Evolutionary conservation across 2,113 vertebrate genomes (phyloP).

Genomic region (Centrocercus urophasianus): DNA sequence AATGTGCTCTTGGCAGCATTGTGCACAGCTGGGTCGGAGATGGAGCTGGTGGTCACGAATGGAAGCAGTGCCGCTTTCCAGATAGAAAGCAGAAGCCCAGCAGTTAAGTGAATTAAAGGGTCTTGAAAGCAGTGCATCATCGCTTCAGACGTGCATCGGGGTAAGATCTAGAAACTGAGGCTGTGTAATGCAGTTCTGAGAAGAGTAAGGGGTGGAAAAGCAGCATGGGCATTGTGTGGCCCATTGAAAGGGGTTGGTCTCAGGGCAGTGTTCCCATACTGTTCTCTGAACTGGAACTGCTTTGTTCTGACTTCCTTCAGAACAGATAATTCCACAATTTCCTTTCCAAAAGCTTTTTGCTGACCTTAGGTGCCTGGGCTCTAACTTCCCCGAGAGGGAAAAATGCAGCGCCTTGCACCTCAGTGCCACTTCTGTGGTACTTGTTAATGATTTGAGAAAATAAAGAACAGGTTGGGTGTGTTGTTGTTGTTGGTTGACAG

Average conservation of each 20-base stretch:
- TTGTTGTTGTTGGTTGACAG: neutral
- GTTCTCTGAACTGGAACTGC: neutral
- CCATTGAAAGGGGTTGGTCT: neutral
- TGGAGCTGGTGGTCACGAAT: accelerated
- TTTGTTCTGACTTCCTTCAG: neutral
- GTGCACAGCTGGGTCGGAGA: neutral
- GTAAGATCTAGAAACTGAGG: neutral
- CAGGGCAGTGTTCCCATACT: neutral
- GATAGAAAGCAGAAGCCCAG: neutral
- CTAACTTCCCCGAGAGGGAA: neutral
- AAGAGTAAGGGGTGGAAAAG: neutral
- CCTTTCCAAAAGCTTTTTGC: neutral
- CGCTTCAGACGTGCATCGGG: neutral
- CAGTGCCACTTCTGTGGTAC: neutral
- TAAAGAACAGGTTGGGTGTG: accelerated
- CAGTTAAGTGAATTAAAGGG: neutral
- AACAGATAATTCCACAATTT: neutral
- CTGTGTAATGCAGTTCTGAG: neutral
- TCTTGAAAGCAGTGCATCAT: neutral
- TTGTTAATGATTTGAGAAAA: neutral
- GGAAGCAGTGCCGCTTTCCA: neutral
- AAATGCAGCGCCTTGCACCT: neutral
- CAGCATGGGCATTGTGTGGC: neutral
- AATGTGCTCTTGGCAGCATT: neutral
- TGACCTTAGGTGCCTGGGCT: neutral